phyloP scores from a whole-genome alignment of 2,113 vertebrate genomes.

The Ia io region DNA sequence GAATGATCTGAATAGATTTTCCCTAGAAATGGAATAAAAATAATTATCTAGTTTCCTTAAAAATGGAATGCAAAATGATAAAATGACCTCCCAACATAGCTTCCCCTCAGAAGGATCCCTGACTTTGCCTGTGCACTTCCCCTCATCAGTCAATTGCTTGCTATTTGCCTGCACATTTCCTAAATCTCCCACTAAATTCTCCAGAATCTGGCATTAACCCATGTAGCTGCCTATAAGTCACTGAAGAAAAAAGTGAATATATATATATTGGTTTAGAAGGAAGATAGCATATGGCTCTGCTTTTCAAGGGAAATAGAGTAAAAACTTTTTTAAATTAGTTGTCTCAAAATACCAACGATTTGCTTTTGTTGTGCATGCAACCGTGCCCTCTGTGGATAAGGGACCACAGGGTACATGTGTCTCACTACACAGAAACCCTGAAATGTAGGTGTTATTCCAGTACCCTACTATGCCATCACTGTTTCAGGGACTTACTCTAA shows the following conservation, averaged over 20 bases:
- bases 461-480: background rate
- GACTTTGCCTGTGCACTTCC: background rate
- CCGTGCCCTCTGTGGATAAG: no score
- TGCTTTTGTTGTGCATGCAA: background rate
- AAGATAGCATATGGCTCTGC: background rate
- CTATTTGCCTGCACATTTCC: background rate
- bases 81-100: background rate
- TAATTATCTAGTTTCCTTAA: background rate
- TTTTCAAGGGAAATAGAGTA: slow-evolving; percentile 15
- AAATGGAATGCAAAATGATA: background rate
- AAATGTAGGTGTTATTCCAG: background rate
- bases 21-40: background rate
- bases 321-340: background rate
- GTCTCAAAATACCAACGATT: background rate
- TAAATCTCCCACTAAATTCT: background rate
- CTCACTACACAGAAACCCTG: background rate
- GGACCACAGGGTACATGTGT: rapidly evolving
- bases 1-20: background rate
- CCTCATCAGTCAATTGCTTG: background rate
- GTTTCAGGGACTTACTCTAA: background rate
- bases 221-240: background rate
- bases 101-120: background rate
- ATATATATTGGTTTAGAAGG: background rate
- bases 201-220: background rate
- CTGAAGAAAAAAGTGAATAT: background rate